These are phyloP conservation scores for Catalaphyllia jardinei DNA, from an alignment of 64 coral and sea anemone species.

Conservation along the genomic window DNA sequence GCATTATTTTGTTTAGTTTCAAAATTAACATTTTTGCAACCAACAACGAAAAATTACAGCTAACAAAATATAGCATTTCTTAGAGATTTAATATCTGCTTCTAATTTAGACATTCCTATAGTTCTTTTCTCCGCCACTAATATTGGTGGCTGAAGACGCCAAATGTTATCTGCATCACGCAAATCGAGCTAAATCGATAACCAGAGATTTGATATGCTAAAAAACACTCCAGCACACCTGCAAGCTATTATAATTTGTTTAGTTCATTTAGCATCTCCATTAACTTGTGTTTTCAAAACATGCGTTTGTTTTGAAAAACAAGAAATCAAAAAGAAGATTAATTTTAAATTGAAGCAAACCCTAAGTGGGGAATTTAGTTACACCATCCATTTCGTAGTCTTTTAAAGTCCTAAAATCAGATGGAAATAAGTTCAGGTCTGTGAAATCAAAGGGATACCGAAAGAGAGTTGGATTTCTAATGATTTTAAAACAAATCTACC, in stretches of 20 bases:
- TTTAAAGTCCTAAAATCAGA: background rate
- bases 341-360: background rate
- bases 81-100: background rate
- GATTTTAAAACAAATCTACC: slow-evolving; percentile 1
- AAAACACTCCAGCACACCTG: background rate
- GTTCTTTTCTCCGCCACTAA: background rate
- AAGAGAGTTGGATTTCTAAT: slow-evolving; percentile 16
- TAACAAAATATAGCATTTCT: background rate
- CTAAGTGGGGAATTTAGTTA: background rate
- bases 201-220: background rate
- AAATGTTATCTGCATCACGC: background rate
- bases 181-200: background rate
- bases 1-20: background rate
- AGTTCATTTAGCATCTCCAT: slow-evolving; percentile 11
- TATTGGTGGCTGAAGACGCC: background rate
- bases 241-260: slow-evolving; percentile 16
- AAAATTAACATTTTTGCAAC: background rate
- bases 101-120: background rate
- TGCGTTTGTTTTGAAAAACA: slow-evolving; percentile 24
- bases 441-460: background rate
- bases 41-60: background rate
- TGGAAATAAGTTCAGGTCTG: background rate
- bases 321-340: slow-evolving; percentile 14
- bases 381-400: background rate
- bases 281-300: slow-evolving; percentile 28